Conservation (phyloP, 2,797 vertebrate species). For the Buphagus erythrorhynchus region DNA sequence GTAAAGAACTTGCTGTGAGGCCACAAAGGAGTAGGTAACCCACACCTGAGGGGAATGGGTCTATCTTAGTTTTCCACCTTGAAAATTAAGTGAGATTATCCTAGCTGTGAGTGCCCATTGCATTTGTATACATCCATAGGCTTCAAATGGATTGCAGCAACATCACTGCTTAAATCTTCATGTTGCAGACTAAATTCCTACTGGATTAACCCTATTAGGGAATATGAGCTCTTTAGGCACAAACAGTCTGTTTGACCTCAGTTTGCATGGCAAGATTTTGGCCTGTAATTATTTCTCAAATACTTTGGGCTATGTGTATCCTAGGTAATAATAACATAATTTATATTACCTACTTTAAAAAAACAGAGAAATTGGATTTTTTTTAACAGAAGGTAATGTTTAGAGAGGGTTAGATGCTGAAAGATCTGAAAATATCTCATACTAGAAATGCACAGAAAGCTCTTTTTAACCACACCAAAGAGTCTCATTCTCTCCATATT, state of each 20-base stretch:
- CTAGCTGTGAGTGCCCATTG: neutral
- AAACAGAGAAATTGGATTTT: neutral
- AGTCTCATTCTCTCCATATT: neutral
- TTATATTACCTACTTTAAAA: neutral
- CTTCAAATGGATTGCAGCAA: neutral
- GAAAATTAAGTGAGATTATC: neutral
- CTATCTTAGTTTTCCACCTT: neutral
- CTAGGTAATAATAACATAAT: neutral
- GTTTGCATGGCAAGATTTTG: neutral
- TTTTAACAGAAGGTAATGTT: neutral
- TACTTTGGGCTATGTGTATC: neutral
- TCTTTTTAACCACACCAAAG: slow-evolving; percentile 22
- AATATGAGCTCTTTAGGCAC: neutral
- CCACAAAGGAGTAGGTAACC: neutral
- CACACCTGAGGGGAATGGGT: neutral
- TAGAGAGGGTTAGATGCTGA: neutral
- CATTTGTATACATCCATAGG: neutral
- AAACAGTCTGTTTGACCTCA: neutral
- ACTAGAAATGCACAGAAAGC: neutral
- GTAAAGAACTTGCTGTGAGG: neutral
- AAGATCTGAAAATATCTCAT: neutral
- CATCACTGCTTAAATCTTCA: neutral
- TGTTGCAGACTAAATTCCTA: neutral
- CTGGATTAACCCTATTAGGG: neutral
- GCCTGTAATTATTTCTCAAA: neutral